Percentiles rank a stretch among this genome's conserved stretches.
phyloP scores from a whole-genome alignment of 2,113 vertebrate species.

The Lophochroa leadbeateri region DNA sequence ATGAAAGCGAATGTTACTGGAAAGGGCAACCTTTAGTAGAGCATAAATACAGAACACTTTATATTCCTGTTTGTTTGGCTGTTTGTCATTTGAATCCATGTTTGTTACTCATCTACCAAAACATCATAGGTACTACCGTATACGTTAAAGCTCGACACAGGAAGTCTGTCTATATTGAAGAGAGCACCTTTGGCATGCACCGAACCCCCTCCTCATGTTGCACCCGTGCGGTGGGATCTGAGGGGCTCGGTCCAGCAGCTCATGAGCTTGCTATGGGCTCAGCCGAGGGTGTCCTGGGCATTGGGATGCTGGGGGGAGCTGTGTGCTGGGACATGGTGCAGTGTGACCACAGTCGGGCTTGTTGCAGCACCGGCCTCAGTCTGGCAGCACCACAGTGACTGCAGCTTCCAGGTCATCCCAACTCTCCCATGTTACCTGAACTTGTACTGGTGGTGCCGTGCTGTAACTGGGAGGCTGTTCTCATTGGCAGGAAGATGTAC shows the following conservation, averaged over 20 bases:
- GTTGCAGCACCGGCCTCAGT: fast-evolving
- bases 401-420: background rate
- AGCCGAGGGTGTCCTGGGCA: background rate
- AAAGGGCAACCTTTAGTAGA: background rate
- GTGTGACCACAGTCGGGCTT: fast-evolving
- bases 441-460: fast-evolving
- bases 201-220: fast-evolving
- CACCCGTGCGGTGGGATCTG: fast-evolving
- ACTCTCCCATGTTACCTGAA: fast-evolving
- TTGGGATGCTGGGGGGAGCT: background rate
- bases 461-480: background rate
- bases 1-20: background rate
- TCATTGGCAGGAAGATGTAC: fast-evolving
- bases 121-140: background rate
- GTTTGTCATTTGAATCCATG: background rate
- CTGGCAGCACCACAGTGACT: fast-evolving
- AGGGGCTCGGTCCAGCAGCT: fast-evolving
- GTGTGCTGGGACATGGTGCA: background rate
- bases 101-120: background rate
- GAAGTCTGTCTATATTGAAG: background rate
- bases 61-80: background rate
- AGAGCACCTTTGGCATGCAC: fast-evolving
- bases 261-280: fast-evolving
- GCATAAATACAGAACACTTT: background rate
- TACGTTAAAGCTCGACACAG: background rate